A percentile compares a stretch with the other conserved stretches of the same genome.
Conservation (phyloP, 2,797 vertebrate genomes). For the Adelosebastes latens region DNA sequence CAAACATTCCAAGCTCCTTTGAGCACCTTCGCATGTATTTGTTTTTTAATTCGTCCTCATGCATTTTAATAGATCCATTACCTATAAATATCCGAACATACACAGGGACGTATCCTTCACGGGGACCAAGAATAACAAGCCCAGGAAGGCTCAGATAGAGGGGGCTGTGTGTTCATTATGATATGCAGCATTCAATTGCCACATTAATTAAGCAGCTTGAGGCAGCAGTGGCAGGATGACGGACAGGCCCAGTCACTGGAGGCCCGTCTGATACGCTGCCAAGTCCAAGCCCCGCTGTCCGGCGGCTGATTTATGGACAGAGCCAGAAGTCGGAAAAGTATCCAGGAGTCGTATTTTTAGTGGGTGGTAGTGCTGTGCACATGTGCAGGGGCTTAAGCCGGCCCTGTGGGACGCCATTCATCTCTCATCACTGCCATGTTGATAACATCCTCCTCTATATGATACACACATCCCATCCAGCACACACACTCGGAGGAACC, state of each 20-base stretch:
- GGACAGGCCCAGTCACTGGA: constrained; percentile 79
- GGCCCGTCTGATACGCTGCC: constrained; percentile 78
- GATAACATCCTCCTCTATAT: constrained; percentile 83
- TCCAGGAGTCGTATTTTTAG: constrained; percentile 80
- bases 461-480: constrained; percentile 72
- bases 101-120: constrained; percentile 70
- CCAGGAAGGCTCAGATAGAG: constrained; percentile 76
- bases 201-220: constrained; percentile 84
- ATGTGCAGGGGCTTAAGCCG: constrained; percentile 75
- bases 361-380: constrained; percentile 67
- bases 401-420: constrained; percentile 77
- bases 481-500: constrained; percentile 46
- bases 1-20: constrained; percentile 76
- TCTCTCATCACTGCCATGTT: constrained; percentile 83
- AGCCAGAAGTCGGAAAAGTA: constrained; percentile 73
- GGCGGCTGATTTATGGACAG: constrained; percentile 79
- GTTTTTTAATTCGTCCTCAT: constrained; percentile 82
- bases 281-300: constrained; percentile 71
- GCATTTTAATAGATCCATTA: constrained; percentile 84
- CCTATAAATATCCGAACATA: constrained; percentile 81
- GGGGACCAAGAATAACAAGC: constrained; percentile 84
- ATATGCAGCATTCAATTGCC: constrained; percentile 82
- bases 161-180: constrained; percentile 81
- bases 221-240: constrained; percentile 77
- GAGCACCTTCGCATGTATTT: constrained; percentile 76